These are phyloP conservation scores for Alsophila aescularia DNA, from an alignment of 2,888 invertebrate genomes.

Conservation along the genomic window DNA sequence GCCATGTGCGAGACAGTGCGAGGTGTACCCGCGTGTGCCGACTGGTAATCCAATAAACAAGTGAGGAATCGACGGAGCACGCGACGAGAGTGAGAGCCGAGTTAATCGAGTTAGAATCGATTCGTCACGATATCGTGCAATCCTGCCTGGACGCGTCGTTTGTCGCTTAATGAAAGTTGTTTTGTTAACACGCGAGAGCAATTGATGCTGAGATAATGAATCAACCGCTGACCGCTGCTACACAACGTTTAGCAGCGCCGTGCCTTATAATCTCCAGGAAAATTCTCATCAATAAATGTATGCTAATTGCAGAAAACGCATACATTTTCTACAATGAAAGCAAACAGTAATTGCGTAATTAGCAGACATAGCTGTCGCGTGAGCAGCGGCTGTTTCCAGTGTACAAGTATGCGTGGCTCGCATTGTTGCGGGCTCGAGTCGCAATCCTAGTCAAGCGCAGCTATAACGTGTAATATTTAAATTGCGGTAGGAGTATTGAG, in stretches of 20 bases:
- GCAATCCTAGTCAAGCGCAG: background rate
- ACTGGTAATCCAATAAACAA: slow-evolving; percentile 46
- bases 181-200: slow-evolving; percentile 28
- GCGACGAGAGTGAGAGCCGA: slow-evolving; percentile 42
- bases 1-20: background rate
- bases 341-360: slow-evolving; percentile 13
- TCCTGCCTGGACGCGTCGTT: slow-evolving; percentile 9
- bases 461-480: too few relatives aligned
- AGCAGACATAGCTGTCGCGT: slow-evolving; percentile 18
- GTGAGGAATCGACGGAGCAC: slow-evolving; percentile 32
- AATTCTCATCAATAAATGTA: background rate
- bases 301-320: background rate
- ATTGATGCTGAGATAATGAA: slow-evolving; percentile 9
- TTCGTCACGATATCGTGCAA: slow-evolving; percentile 55
- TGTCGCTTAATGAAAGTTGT: slow-evolving; percentile 35
- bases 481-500: too few relatives aligned
- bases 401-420: slow-evolving; percentile 2
- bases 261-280: background rate
- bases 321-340: too few relatives aligned
- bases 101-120: slow-evolving; percentile 67
- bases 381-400: slow-evolving; percentile 3
- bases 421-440: too few relatives aligned
- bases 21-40: slow-evolving; percentile 4
- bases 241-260: background rate
- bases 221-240: background rate